These are phyloP conservation scores for Nephrotoma guestfalica DNA, from an alignment of 2,888 invertebrate genomes.

Conservation along the genomic window DNA sequence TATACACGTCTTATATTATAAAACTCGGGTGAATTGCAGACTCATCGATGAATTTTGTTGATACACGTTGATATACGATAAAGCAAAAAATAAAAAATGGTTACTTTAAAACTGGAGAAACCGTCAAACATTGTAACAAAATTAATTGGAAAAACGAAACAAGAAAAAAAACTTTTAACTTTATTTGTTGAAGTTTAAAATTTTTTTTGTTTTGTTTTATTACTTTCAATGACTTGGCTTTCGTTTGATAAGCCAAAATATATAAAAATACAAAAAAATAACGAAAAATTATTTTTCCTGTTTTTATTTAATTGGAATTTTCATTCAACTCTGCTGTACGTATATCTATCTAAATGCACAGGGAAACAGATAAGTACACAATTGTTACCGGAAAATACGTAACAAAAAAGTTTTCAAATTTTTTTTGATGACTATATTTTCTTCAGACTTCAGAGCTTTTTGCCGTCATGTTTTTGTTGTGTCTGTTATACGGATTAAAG, in stretches of 20 bases:
- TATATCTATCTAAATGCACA: background rate
- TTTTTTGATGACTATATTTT: background rate
- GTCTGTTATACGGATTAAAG: background rate
- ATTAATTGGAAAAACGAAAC: background rate
- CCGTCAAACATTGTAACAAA: background rate
- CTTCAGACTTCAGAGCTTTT: background rate
- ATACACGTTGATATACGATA: background rate
- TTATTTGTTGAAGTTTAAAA: background rate
- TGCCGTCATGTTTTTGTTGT: background rate
- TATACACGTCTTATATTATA: background rate
- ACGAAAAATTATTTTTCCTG: background rate
- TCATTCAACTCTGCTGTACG: background rate
- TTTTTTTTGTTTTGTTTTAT: background rate
- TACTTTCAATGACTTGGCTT: background rate
- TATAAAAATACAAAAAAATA: background rate
- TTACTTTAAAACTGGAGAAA: background rate
- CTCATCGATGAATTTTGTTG: background rate
- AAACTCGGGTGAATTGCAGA: background rate
- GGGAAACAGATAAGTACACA: background rate
- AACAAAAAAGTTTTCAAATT: background rate
- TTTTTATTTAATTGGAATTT: background rate
- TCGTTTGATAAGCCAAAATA: background rate
- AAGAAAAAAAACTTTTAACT: background rate
- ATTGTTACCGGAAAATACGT: background rate
- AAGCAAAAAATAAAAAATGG: background rate